These are phyloP conservation scores for Achroia grisella DNA, from an alignment of 1,140 invertebrate species.

Conservation along the genomic window DNA sequence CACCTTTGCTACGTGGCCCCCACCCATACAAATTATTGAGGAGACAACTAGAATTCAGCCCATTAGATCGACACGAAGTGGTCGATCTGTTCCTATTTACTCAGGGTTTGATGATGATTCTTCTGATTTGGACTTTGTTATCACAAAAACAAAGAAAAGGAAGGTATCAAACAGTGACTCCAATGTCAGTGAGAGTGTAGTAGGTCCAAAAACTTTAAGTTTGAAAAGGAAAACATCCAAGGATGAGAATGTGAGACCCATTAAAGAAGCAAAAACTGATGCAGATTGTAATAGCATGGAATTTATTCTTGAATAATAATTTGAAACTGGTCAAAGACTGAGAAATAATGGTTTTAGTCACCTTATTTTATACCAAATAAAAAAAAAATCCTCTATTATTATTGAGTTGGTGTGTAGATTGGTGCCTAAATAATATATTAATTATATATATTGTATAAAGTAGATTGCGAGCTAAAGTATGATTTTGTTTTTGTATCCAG, in stretches of 20 bases:
- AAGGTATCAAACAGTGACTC: slow-evolving; percentile 48
- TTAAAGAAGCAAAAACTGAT: slow-evolving; percentile 47
- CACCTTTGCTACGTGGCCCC: slow-evolving; percentile 48
- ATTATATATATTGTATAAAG: too few species aligned
- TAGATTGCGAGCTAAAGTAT: not conserved
- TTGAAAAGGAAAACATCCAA: slow-evolving; percentile 54
- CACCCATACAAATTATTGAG: slow-evolving; percentile 55
- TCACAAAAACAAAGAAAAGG: slow-evolving; percentile 54
- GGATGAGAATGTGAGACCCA: slow-evolving; percentile 41
- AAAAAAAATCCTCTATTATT: too few species aligned
- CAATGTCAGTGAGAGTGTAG: slow-evolving; percentile 27
- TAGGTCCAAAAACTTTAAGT: slow-evolving; percentile 43
- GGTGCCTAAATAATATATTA: not conserved
- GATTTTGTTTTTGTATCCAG: too few species aligned
- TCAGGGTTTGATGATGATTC: slow-evolving; percentile 63
- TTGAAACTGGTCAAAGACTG: slow-evolving; percentile 45
- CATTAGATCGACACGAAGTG: slow-evolving; percentile 55
- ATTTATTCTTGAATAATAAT: slow-evolving; percentile 1
- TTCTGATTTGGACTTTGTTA: slow-evolving; percentile 55
- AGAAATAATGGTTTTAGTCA: slow-evolving; percentile 6
- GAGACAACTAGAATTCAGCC: slow-evolving; percentile 50
- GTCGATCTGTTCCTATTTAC: slow-evolving; percentile 58
- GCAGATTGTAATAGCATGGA: slow-evolving; percentile 19
- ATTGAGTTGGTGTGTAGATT: not conserved
- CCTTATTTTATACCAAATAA: too few species aligned